Base-by-base conservation (phyloP, 2,797 vertebrate genomes). In the Moxostoma hubbsi region DNA sequence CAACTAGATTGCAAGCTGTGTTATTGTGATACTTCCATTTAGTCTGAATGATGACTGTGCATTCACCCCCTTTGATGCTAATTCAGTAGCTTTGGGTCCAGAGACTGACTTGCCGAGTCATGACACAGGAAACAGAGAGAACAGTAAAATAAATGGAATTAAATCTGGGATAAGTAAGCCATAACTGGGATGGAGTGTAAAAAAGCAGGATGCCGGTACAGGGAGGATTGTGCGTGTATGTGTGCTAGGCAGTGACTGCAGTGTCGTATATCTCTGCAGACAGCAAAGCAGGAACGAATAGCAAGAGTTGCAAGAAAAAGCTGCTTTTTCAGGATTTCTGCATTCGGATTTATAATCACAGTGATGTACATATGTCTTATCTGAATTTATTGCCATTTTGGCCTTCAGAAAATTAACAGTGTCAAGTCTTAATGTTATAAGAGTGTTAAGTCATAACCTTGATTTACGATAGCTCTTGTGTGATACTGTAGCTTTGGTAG, bases 11-110 rank as follows among this genome's bases (percentile, higher is more conserved):
- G 65, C 71, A 78, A 63, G 57, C 50, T 11, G 55, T 57, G 65
- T 59, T 61, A 24, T 75, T 58, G 50, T 9, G 45, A 55, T 66
- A 86, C 85, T 87, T 89, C 75, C 16, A 79, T 54, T 76, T 74
- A 88, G 59, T 79, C 59, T 57, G 45, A 73, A 86, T 85, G 87
- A 82, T 79, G 74, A 87, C 81, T 82, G 75, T 82, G 53, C 63
- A 9, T 75, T 81, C 82, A 82, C 81, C 88, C 78, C 81, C 73
- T 24, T 66, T 58, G 55, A 80, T 87, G 86, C 82, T 75, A 81
- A 87, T 83, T 85, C 70, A 51, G 67, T 62, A 62, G 64, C 81
- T 79, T 16, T 75, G 50, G 68, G 67, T 47, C 55, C 45, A 57
- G 63, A 69, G 46, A 73, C 54, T 13, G 16, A 12, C 65, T 46